phyloP scores from a whole-genome alignment of 2,797 vertebrate species.

The Erethizon dorsatum region DNA sequence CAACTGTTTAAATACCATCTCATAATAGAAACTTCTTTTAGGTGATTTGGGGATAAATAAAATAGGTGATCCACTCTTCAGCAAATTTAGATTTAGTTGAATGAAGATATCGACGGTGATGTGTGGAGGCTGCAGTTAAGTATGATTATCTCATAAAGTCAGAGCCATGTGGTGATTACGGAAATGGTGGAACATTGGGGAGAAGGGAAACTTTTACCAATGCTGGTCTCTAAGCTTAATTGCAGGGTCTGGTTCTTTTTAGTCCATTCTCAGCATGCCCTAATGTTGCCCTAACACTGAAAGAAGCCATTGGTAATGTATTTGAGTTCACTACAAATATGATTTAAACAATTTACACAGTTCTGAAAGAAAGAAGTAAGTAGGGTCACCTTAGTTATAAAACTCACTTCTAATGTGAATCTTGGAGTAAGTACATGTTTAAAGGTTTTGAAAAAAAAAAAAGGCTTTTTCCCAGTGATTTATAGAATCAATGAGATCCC shows the following conservation, averaged over 20 bases:
- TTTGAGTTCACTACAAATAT: not conserved
- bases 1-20: not conserved
- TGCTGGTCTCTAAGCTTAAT: not conserved
- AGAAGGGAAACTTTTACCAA: not conserved
- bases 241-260: not conserved
- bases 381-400: not conserved
- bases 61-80: not conserved
- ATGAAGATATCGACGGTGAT: not conserved
- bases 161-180: not conserved
- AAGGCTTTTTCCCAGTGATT: not conserved
- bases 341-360: not conserved
- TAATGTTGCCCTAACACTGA: not conserved
- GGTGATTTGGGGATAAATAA: not conserved
- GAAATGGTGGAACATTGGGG: not conserved
- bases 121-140: not conserved
- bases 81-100: slow-evolving; percentile 5
- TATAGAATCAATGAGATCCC: not conserved
- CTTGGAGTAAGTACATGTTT: not conserved
- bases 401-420: slow-evolving; percentile 9
- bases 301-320: not conserved
- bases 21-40: slow-evolving; percentile 25
- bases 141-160: not conserved
- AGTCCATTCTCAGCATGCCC: not conserved
- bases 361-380: slow-evolving; percentile 62
- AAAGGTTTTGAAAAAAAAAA: not conserved